Evolutionary conservation across 2,113 vertebrate species (phyloP), one percentile per base, ranked within the genome.

Genomic region (Pandion haliaetus): DNA sequence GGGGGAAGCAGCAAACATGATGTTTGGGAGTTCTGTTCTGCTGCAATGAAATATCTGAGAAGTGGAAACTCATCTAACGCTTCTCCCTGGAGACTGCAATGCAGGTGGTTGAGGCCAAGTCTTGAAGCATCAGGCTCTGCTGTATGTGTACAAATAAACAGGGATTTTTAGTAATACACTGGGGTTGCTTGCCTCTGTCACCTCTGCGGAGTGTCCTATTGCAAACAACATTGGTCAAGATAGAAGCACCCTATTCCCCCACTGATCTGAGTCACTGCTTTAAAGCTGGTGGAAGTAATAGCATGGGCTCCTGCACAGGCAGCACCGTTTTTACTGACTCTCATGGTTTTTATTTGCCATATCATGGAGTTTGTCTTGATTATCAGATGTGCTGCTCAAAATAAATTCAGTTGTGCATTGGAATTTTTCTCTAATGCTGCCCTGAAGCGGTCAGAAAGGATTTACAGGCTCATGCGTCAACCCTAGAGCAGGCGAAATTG

Each of bases 121-220:
- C 19, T 50, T 50, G 58, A 29, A 52, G 81, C 52, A 38, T 34
- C 50, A 14, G 18, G 66, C 26, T 50, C n/a, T 38, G 73, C 65
- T 8, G 10, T 7, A 2, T 2, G 31, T 4, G 36, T 17, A 32
- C 25, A 0, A 31, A 57, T 18, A 66, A 76, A 2, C 0, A 9
- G 19, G 32, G 45, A 45, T 38, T 82, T 82, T 54, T 44, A 19
- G 44, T 16, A 45, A 29, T 6, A 38, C 6, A 0, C 10, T 0
- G n/a, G 34, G 29, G 16, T 14, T 20, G 24, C 45, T 15, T 14
- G 24, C 6, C 62, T 52, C n/a, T 16, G 20, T 26, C 40, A 5
- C 40, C 73, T 34, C 88, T 36, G 38, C 38, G 14, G 49, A 11
- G 73, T 1, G 16, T 40, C 63, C 47, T 11, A 0, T 20, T 12